These are phyloP conservation scores for Tragelaphus eurycerus DNA, from an alignment of 2,797 vertebrate genomes.

Conservation along the genomic window DNA sequence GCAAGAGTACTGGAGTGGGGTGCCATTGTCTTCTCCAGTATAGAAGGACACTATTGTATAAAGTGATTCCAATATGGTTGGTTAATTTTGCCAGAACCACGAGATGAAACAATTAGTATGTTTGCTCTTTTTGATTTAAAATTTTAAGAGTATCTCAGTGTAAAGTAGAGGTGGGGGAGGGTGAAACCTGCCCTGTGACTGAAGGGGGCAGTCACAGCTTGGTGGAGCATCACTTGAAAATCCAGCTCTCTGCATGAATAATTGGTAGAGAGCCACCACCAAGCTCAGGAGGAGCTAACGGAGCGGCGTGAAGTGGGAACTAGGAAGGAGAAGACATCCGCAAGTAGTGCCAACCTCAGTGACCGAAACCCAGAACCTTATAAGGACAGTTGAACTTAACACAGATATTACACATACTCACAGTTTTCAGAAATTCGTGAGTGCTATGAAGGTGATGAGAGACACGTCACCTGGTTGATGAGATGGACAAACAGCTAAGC, in stretches of 20 bases:
- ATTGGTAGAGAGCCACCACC: not conserved
- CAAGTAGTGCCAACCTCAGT: no score
- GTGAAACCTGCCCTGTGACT: not conserved
- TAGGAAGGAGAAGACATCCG: not conserved
- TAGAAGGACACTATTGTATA: not conserved
- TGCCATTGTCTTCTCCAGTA: not conserved
- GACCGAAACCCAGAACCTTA: not conserved
- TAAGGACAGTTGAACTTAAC: not conserved
- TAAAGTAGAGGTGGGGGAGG: not conserved
- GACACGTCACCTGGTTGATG: fast-evolving
- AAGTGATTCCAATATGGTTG: not conserved
- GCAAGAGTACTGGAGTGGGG: no score
- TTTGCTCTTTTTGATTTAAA: not conserved
- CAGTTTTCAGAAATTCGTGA: not conserved
- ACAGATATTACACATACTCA: not conserved
- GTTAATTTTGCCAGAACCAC: not conserved
- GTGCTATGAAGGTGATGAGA: not conserved
- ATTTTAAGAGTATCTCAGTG: not conserved
- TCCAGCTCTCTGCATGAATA: not conserved
- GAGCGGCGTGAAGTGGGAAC: fast-evolving
- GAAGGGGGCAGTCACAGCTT: not conserved
- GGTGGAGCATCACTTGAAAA: not conserved
- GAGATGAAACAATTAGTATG: not conserved
- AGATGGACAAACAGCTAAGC: fast-evolving
- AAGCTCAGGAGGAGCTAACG: not conserved